These are phyloP conservation scores for Craseonycteris thonglongyai DNA, from an alignment of 2,113 vertebrate species.

Conservation along the genomic window DNA sequence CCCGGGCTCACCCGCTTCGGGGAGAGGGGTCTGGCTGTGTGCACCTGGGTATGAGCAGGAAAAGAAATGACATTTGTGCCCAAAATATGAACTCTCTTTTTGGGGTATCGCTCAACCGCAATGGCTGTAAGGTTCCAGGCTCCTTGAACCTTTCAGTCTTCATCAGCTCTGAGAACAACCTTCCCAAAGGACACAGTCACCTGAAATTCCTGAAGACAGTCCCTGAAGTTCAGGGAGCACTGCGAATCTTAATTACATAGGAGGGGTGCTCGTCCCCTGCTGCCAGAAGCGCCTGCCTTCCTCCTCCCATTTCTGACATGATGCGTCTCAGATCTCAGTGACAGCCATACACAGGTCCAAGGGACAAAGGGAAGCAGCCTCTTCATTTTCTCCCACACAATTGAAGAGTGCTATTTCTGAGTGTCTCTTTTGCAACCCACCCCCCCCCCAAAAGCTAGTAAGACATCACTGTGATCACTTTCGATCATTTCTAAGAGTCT, in stretches of 20 bases:
- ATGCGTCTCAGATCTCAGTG: not conserved
- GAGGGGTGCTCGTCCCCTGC: not conserved
- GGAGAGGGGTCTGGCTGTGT: accelerated
- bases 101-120: no score
- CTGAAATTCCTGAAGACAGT: no score
- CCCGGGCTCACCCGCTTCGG: not conserved
- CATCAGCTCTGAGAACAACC: not conserved
- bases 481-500: not conserved
- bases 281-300: not conserved
- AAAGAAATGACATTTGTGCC: not conserved
- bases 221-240: not conserved
- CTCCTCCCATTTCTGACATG: not conserved
- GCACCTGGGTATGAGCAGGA: not conserved
- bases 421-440: not conserved
- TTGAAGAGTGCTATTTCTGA: not conserved
- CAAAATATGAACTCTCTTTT: not conserved
- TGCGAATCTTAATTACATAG: not conserved
- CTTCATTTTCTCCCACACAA: not conserved
- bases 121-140: not conserved
- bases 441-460: not conserved
- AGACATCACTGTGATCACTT: not conserved
- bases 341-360: not conserved
- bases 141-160: not conserved
- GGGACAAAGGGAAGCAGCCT: not conserved
- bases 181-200: not conserved